Base-by-base conservation (phyloP, 2,797 vertebrate genomes). In the Cuculus canorus region DNA sequence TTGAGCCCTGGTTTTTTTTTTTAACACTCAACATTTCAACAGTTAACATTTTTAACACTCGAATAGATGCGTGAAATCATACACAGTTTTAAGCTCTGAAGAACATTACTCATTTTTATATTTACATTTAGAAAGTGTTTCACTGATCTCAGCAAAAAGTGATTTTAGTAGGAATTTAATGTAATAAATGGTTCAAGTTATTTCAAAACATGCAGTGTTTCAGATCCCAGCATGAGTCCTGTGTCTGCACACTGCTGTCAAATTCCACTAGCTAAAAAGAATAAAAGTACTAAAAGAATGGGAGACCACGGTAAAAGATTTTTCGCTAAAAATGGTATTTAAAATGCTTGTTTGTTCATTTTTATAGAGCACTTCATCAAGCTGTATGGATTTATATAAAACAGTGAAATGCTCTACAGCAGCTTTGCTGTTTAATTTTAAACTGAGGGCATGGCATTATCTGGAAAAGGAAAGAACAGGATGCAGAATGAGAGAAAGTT, bases 381-480 rank as follows among this genome's bases (percentile, higher is more conserved):
- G 78, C 39, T 65, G 15, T 41, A 4, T 73, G 30, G 32, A 75
- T 86, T 43, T 92, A 32, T 72, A 32, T 65, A 57, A 80, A 94
- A 48, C 19, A 81, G 13, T 83, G 84, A 92, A 75, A 17, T 64
- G 15, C 32, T 86, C n/a, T 79, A 17, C 54, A 81, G 33, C 48
- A 72, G 35, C n/a, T 89, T 68, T 68, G 16, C 39, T 71, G 70
- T 92, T 94, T 92, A 61, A 78, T 81, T 57, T 91, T 85, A 72
- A 90, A 48, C 53, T 28, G 64, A 92, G 86, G 33, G 33, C 57
- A 47, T 43, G 45, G 19, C 32, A 41, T 93, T 93, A 80, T 66
- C 35, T 79, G 50, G 65, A 45, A 84, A 68, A 60, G 23, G 64
- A 59, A 92, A 71, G 63, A 91, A 57, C 22, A 43, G 21, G 17